Evolutionary conservation across 2,888 invertebrate genomes (phyloP).

Genomic region (Strigamia maritima): DNA sequence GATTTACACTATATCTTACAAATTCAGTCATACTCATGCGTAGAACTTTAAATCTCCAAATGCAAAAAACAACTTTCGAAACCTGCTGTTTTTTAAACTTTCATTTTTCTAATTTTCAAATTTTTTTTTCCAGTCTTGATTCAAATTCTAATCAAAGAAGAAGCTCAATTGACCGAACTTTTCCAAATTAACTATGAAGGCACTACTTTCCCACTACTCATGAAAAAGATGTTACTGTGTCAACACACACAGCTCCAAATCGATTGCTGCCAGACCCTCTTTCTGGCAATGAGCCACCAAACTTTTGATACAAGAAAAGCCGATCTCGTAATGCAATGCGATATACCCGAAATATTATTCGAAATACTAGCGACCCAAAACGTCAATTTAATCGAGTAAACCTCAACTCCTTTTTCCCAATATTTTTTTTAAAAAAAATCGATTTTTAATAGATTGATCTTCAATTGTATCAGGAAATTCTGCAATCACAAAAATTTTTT

Average conservation of each 20-base stretch:
- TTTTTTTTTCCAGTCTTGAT: background rate
- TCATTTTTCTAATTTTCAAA: no score
- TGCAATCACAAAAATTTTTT: background rate
- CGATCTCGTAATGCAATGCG: background rate
- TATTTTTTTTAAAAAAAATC: no score
- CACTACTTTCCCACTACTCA: constrained; percentile 26
- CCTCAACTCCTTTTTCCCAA: no score
- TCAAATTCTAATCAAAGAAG: background rate
- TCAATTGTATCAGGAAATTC: background rate
- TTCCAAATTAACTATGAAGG: constrained; percentile 2
- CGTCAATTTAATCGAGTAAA: no score
- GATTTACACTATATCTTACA: no score
- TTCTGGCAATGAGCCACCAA: background rate
- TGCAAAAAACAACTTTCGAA: no score
- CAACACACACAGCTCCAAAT: background rate
- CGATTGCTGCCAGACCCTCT: background rate
- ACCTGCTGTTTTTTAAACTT: no score
- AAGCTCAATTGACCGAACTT: background rate
- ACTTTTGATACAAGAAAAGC: background rate
- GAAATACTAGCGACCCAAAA: no score
- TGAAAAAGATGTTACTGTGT: constrained; percentile 29
- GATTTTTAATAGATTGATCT: no score
- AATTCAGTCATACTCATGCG: no score
- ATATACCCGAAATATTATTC: background rate
- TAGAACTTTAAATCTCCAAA: no score